Evolutionary conservation across 2,113 vertebrate species (phyloP).

Genomic region (Mesocricetus auratus): DNA sequence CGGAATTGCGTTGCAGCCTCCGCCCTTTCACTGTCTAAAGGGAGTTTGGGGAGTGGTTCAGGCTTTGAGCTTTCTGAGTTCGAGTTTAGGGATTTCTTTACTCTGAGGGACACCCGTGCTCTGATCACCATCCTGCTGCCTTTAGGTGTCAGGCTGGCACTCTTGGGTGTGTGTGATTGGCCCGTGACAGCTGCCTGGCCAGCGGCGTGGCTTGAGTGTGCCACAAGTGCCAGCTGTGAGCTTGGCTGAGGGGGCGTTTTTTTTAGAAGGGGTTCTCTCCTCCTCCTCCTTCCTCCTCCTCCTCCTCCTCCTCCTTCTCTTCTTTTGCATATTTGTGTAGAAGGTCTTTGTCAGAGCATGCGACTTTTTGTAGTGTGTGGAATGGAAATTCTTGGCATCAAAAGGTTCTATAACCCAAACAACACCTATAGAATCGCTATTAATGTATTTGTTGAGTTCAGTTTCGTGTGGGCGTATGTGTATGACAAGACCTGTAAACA

Average conservation of each 20-base stretch:
- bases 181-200: slow-evolving; percentile 70
- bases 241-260: slow-evolving; percentile 50
- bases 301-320: too few species aligned
- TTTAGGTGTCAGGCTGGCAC: slow-evolving; percentile 54
- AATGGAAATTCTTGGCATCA: background rate
- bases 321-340: slow-evolving; percentile 36
- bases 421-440: background rate
- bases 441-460: background rate
- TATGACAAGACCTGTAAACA: background rate
- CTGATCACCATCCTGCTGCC: slow-evolving; percentile 29
- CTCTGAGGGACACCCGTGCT: slow-evolving; percentile 16
- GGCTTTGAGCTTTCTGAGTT: slow-evolving; percentile 55
- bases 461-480: background rate
- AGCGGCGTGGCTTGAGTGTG: slow-evolving; percentile 34
- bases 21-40: background rate
- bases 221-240: slow-evolving; percentile 81
- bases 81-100: slow-evolving; percentile 42
- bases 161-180: slow-evolving; percentile 36
- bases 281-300: too few species aligned
- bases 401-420: background rate
- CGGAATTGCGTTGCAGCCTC: background rate
- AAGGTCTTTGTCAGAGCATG: slow-evolving; percentile 73
- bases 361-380: slow-evolving; percentile 39
- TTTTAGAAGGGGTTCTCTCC: background rate
- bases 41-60: background rate